Evolutionary conservation across 2,797 vertebrate genomes (phyloP).

Genomic region (Sciurus vulgaris): DNA sequence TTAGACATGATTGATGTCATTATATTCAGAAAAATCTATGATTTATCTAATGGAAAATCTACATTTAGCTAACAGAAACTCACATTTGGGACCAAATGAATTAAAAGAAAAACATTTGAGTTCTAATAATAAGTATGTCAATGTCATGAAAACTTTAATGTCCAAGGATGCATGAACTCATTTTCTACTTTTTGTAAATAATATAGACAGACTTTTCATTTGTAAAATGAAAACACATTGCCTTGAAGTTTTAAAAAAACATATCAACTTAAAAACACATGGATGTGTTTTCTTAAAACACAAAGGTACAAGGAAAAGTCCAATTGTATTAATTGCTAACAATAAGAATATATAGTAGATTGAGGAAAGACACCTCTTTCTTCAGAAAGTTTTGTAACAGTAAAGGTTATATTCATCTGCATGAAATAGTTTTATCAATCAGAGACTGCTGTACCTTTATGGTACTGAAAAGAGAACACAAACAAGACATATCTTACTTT

Average conservation of each 20-base stretch:
- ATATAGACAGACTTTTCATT: not conserved
- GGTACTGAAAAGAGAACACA: not conserved
- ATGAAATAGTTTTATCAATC: conserved; percentile 40
- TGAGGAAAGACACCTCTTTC: not conserved
- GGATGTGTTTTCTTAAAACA: not conserved
- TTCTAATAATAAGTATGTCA: conserved; percentile 17
- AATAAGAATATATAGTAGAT: not conserved
- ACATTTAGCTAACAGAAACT: conserved; percentile 31
- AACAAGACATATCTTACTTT: not conserved
- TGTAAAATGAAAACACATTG: conserved; percentile 46
- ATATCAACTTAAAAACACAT: not conserved
- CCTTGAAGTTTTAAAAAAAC: not conserved
- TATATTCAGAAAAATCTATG: conserved; percentile 33
- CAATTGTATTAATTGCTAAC: not conserved
- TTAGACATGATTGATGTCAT: conserved; percentile 46
- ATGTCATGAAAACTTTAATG: not conserved
- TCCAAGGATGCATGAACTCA: conserved; percentile 37
- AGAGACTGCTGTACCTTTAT: not conserved
- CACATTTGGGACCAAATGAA: conserved; percentile 10
- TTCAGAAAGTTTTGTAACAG: conserved; percentile 4
- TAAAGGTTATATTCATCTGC: not conserved
- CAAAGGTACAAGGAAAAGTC: not conserved
- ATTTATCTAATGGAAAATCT: not conserved
- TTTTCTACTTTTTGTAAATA: conserved; percentile 57
- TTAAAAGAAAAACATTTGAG: conserved; percentile 58